These are phyloP conservation scores for Oplegnathus fasciatus DNA, from an alignment of 2,113 vertebrate species.

Conservation along the genomic window DNA sequence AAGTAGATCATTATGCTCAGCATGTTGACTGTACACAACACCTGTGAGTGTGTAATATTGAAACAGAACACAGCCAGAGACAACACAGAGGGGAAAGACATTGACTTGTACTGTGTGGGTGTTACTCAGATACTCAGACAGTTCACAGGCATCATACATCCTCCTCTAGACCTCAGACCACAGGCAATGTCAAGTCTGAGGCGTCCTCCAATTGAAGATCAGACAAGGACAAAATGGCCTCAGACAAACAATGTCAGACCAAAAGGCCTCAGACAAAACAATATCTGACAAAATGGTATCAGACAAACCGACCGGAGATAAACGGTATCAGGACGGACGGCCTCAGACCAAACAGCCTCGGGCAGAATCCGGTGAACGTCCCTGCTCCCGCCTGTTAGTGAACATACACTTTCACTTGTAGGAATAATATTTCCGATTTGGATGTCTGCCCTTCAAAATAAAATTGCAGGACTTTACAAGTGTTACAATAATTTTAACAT, in stretches of 20 bases:
- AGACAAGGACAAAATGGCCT: constrained; percentile 12
- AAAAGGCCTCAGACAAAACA: constrained; percentile 32
- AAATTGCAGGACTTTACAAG: background rate
- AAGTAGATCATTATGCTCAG: constrained; percentile 28
- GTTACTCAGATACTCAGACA: background rate
- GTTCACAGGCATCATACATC: background rate
- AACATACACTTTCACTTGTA: constrained; percentile 5
- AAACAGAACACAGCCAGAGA: constrained; percentile 2
- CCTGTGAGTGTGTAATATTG: background rate
- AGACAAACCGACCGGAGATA: constrained; percentile 39
- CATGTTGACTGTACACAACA: constrained; percentile 14
- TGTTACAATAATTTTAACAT: background rate
- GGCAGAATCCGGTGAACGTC: constrained; percentile 25
- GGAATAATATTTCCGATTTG: constrained; percentile 1
- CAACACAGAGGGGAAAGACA: background rate
- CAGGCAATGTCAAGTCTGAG: background rate
- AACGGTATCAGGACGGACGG: constrained; percentile 19
- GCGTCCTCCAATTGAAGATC: constrained; percentile 18
- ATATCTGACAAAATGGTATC: constrained; percentile 30
- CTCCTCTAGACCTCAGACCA: background rate
- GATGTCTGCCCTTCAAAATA: background rate
- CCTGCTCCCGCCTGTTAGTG: background rate
- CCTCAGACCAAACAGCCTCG: constrained; percentile 41
- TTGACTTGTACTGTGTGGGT: background rate
- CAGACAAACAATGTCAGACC: constrained; percentile 14